Base-by-base conservation (phyloP, 2,888 invertebrate genomes). In the Tineola bisselliella region DNA sequence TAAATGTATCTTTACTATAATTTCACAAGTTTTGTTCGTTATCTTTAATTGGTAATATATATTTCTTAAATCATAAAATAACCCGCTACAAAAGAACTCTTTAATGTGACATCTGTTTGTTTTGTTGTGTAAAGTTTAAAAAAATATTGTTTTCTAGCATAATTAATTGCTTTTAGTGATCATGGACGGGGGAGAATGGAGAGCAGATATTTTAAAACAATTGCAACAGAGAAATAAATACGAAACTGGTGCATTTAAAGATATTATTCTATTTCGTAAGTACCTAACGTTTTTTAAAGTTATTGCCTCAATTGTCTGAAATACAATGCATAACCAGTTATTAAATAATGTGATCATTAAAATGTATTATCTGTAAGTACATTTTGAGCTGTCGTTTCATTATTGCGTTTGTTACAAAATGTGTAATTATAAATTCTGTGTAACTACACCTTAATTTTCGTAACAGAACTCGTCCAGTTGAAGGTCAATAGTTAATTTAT, bases 211-310 rank as follows among this genome's bases (percentile, higher is more conserved):
- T 71, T 84, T 94, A 68, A 84, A 82, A 69, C 91, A 92, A 72
- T 76, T 96, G 63, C 91, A 91, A 63, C 89, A 90, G 63, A 89
- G 95, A 71, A 94, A 95, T 79, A 92, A 89, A 78, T 88, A 88
- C 64, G 93, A 95, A 86, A 91, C 92, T 18, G 81, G 89, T 63
- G 90, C 91, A 69, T 95, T 94, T 78, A 91, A 92, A 68, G 95
- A 95, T 72, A 89, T 96, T 64, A 92, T 96, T 69, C 81, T 89
- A 66, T 91, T 94, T 80, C 94, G 95, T 95, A 90, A 91, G 94
- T 89, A 48, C 48, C 48, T 48, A 48, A 48, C 48, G 12, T 48
- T 48, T 13, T 15, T 17, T 15, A 48, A 48, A n/a, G 15, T 48
- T 48, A 48, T 15, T 13, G 48, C 15, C 13, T 48, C 17, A 17